phyloP scores from a whole-genome alignment of 2,888 invertebrate species.

The Macrosoma leucophasiata region DNA sequence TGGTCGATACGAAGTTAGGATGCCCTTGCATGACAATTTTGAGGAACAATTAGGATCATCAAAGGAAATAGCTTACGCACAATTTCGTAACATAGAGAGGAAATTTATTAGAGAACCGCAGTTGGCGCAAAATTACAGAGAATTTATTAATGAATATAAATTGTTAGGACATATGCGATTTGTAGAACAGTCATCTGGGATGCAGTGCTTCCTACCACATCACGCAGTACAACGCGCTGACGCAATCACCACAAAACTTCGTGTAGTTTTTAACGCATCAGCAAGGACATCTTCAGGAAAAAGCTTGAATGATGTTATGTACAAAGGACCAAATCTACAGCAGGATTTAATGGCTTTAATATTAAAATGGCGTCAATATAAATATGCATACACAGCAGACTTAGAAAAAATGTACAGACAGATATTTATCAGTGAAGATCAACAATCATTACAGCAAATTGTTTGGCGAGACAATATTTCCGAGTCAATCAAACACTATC shows the following conservation, averaged over 20 bases:
- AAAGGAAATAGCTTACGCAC: conserved; percentile 16
- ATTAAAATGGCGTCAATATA: conserved; percentile 17
- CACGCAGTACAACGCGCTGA: too few relatives aligned
- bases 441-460: conserved; percentile 17
- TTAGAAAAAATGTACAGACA: conserved; percentile 19
- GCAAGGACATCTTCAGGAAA: conserved; percentile 17
- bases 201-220: not conserved
- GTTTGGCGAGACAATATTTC: conserved; percentile 7
- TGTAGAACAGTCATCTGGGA: too few relatives aligned
- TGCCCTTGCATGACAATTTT: conserved; percentile 13
- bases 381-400: conserved; percentile 19
- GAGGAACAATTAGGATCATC: conserved; percentile 14
- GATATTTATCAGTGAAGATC: conserved; percentile 10
- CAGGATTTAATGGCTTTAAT: conserved; percentile 18
- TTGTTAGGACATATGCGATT: too few relatives aligned
- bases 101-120: too few relatives aligned
- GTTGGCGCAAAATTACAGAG: too few relatives aligned
- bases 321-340: too few relatives aligned
- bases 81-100: conserved; percentile 17
- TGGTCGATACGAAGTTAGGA: conserved; percentile 14
- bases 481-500: conserved; percentile 8
- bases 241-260: too few relatives aligned
- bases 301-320: too few relatives aligned
- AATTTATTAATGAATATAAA: too few relatives aligned
- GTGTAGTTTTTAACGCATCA: conserved; percentile 23